Evolutionary conservation across 1,140 invertebrate species (phyloP).

Genomic region (Archegozetes longisetosus): DNA sequence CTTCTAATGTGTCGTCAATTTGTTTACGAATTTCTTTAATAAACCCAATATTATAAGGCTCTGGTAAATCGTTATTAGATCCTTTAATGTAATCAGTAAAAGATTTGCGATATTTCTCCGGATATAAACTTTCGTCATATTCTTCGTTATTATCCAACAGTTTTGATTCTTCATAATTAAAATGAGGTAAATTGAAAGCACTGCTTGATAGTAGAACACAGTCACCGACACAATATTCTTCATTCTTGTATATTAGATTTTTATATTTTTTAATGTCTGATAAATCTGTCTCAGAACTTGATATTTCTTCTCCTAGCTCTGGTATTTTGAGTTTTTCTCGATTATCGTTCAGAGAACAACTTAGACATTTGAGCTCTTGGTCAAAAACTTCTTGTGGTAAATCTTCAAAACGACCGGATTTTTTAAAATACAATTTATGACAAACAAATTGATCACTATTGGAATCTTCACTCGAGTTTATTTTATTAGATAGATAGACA

Average conservation of each 20-base stretch:
- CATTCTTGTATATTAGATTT: not conserved
- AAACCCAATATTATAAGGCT: conserved; percentile 54
- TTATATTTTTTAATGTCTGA: not conserved
- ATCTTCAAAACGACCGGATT: not conserved
- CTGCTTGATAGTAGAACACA: no score
- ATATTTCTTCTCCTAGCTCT: not conserved
- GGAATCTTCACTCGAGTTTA: not conserved
- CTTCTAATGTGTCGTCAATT: conserved; percentile 31
- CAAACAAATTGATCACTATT: not conserved
- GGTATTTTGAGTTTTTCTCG: not conserved
- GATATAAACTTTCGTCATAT: conserved; percentile 49
- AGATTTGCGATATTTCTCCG: conserved; percentile 57
- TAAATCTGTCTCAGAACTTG: not conserved
- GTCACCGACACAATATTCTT: not conserved
- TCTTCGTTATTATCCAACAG: not conserved
- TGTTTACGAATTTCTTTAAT: conserved; percentile 38
- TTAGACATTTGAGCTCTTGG: not conserved
- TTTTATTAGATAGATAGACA: not conserved
- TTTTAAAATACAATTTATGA: not conserved
- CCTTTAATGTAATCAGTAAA: conserved; percentile 45
- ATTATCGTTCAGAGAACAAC: not conserved
- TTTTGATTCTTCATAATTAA: not conserved
- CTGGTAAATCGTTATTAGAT: conserved; percentile 50
- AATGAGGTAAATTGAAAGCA: conserved; percentile 1
- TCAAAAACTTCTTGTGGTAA: not conserved